Evolutionary conservation across 2,888 invertebrate genomes (phyloP).

Genomic region (Formica aserva): DNA sequence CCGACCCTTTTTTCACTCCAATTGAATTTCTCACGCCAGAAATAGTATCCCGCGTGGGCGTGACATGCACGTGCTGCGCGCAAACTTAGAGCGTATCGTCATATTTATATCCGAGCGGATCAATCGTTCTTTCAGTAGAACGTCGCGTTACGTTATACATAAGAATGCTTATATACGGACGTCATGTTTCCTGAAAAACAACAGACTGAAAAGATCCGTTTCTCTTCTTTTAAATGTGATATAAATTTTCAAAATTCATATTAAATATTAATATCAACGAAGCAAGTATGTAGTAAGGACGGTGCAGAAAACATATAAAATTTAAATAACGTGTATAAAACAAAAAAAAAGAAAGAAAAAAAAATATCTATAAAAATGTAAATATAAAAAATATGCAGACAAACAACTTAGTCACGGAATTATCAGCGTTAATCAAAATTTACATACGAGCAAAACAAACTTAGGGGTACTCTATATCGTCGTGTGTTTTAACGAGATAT

Average conservation of each 20-base stretch:
- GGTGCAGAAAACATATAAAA: neutral
- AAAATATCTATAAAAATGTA: neutral
- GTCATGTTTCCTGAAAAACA: neutral
- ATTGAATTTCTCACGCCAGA: constrained; percentile 45
- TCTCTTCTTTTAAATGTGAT: neutral
- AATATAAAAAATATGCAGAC: neutral
- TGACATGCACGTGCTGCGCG: constrained; percentile 44
- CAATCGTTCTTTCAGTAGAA: constrained; percentile 50
- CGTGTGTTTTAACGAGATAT: neutral
- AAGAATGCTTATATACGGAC: constrained; percentile 21
- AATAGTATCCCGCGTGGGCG: constrained; percentile 45
- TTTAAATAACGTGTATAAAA: neutral
- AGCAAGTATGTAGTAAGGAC: neutral
- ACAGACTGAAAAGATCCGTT: neutral
- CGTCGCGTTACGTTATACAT: constrained; percentile 14
- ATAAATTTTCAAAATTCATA: neutral
- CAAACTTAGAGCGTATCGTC: constrained; percentile 34
- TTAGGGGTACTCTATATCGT: neutral
- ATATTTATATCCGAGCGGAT: constrained; percentile 44
- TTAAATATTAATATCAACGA: neutral
- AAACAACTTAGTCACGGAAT: neutral
- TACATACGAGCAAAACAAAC: constrained; percentile 36
- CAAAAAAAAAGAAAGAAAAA: neutral
- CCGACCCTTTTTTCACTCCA: constrained; percentile 41
- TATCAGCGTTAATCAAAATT: constrained; percentile 24